Conservation (phyloP, 2,888 invertebrate genomes). For the Autographa gamma region DNA sequence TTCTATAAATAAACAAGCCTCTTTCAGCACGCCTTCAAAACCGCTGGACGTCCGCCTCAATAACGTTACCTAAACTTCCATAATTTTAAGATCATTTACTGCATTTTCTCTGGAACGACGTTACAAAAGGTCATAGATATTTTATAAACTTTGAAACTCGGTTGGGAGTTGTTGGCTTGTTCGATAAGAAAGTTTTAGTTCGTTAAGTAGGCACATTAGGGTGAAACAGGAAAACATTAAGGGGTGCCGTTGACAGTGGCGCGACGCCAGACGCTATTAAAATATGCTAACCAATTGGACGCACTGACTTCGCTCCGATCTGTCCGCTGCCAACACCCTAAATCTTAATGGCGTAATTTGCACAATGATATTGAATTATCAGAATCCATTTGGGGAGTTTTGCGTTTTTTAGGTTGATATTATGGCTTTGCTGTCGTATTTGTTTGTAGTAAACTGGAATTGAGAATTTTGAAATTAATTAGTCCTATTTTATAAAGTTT, state of each 20-base stretch:
- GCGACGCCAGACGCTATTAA: constrained; percentile 84
- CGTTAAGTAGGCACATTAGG: constrained; percentile 87
- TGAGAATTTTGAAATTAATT: no score
- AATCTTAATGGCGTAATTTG: constrained; percentile 75
- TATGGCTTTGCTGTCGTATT: background rate
- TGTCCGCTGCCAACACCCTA: constrained; percentile 63
- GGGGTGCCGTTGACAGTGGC: constrained; percentile 81
- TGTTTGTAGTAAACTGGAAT: no score
- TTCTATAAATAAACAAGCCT: background rate
- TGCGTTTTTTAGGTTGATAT: background rate
- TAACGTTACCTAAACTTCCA: constrained; percentile 18
- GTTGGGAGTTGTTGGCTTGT: constrained; percentile 79
- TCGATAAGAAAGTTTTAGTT: constrained; percentile 87
- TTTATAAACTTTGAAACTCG: constrained; percentile 76
- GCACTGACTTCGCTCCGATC: constrained; percentile 74
- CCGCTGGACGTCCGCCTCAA: background rate
- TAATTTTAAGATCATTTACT: constrained; percentile 42
- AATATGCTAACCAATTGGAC: constrained; percentile 86
- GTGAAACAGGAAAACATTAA: constrained; percentile 86
- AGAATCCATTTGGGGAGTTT: constrained; percentile 59
- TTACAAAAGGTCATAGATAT: constrained; percentile 72
- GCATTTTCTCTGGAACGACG: constrained; percentile 60
- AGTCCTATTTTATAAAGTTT: no score
- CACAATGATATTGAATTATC: constrained; percentile 74
- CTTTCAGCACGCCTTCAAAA: background rate